Evolutionary conservation across 2,888 invertebrate genomes (phyloP), one percentile per base, ranked within the genome.

Genomic region (Tigriopus californicus): DNA sequence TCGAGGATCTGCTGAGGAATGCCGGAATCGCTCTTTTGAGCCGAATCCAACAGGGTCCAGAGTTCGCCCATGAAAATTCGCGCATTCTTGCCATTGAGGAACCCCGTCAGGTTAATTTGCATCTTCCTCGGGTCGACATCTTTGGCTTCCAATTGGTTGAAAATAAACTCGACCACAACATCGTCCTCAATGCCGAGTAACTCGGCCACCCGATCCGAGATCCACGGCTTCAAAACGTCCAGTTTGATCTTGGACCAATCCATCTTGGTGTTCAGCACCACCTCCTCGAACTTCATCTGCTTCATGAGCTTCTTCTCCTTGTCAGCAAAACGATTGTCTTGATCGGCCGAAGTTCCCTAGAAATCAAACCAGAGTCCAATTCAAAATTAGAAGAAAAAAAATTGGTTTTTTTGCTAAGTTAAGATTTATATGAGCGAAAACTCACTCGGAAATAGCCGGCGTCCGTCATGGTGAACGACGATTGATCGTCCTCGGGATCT

Each of bases 101-200:
- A 99, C 52, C 98, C 98, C 51, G 98, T 99, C 73, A 99, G 77
- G 75, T 98, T 98, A 69, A 99, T 99, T 80, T 99, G 97, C 84
- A 98, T 97, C 74, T 92, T 89, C 74, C 91, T 88, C 54, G 94
- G 92, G 76, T 95, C 92, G 58, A 94, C 94, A 75, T 81, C 86
- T 87, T 89, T 88, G 71, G 89, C 85, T 72, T 98, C 97, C 61
- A 99, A 77, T 73, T 98, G 97, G 74, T 95, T 95, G 75, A 94
- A 90, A 65, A 98, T 92, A 78, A 92, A 98, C 73, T 97, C 95
- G 64, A 94, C 88, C 65, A 99, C 85, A 46, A 99, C 98, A 73
- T 98, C 98, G 72, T 98, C 98, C 74, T 98, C 98, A 73, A 95
- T 88, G 67, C 91, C 90, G 59, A 98, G 78, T 62, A 97, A 83